Percentiles rank a stretch among this genome's conserved stretches.
Evolutionary conservation across 2,888 invertebrate genomes (phyloP).

Genomic region (Pegoplata infirma): DNA sequence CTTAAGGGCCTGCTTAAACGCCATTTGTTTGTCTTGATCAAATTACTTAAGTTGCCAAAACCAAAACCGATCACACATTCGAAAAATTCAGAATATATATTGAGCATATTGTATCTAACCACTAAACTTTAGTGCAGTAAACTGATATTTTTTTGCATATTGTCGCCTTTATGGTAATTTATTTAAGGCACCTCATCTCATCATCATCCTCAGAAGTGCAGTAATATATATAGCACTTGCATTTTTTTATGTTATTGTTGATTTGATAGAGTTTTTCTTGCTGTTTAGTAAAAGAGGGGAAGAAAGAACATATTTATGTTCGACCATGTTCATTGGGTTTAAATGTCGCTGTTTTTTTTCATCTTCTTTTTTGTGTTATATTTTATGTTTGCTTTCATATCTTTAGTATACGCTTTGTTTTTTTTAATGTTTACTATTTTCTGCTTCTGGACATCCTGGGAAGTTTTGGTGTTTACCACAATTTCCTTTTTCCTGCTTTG

Average conservation of each 20-base stretch:
- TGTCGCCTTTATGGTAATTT: conserved; percentile 48
- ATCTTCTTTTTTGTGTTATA: conserved; percentile 5
- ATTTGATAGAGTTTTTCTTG: not conserved
- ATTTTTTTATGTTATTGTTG: not conserved
- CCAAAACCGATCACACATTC: too few species aligned
- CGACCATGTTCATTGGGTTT: not conserved
- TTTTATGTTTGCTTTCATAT: not conserved
- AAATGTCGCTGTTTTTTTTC: conserved; percentile 23
- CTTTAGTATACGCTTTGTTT: conserved; percentile 1
- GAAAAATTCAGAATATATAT: too few species aligned
- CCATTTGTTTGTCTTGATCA: too few species aligned
- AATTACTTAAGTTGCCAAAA: too few species aligned
- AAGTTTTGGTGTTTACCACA: conserved; percentile 62
- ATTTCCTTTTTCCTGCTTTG: conserved; percentile 61
- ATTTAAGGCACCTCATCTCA: conserved; percentile 18
- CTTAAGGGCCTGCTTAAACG: too few species aligned
- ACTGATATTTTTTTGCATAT: conserved; percentile 42
- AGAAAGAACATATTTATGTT: not conserved
- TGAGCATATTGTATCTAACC: too few species aligned
- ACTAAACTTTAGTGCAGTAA: conserved; percentile 10
- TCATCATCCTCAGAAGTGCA: not conserved
- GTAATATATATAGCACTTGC: not conserved
- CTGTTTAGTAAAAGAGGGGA: not conserved
- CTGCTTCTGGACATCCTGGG: conserved; percentile 42
- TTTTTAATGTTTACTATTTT: conserved; percentile 35